Conservation (phyloP, 2,113 vertebrate species). For the Prunella fulvescens region DNA sequence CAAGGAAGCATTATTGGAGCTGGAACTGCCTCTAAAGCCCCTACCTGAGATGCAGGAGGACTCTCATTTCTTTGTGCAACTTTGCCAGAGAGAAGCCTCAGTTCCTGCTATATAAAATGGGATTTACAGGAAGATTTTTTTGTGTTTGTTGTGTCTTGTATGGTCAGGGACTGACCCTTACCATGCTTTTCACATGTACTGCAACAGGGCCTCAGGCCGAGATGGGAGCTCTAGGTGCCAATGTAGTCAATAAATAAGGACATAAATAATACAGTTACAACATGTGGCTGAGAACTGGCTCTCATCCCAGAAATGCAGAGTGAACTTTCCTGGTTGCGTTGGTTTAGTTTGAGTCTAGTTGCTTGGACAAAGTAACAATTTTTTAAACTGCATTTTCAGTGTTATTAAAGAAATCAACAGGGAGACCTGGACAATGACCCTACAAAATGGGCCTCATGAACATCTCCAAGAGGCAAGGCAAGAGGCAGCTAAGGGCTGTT, state of each 20-base stretch:
- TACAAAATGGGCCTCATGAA: neutral
- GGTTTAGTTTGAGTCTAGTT: constrained; percentile 3
- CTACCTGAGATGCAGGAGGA: neutral
- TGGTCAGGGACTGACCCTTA: neutral
- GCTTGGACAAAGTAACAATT: neutral
- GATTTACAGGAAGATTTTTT: neutral
- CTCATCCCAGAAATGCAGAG: constrained; percentile 40
- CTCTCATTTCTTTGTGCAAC: neutral
- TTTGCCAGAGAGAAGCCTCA: neutral
- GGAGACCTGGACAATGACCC: neutral
- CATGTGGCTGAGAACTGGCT: constrained; percentile 39
- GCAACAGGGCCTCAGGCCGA: neutral
- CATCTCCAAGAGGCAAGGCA: neutral
- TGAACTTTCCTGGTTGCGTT: constrained; percentile 12
- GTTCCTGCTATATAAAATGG: neutral
- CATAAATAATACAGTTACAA: constrained; percentile 46
- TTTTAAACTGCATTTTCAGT: neutral
- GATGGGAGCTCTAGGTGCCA: constrained; percentile 35
- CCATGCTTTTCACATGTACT: neutral
- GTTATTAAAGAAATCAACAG: neutral
- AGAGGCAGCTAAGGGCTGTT: neutral
- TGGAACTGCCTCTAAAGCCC: neutral
- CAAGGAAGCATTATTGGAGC: neutral
- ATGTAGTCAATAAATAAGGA: constrained; percentile 52
- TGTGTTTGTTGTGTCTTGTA: neutral